Evolutionary conservation across 2,113 vertebrate species (phyloP).

Genomic region (Sebastes fasciatus): DNA sequence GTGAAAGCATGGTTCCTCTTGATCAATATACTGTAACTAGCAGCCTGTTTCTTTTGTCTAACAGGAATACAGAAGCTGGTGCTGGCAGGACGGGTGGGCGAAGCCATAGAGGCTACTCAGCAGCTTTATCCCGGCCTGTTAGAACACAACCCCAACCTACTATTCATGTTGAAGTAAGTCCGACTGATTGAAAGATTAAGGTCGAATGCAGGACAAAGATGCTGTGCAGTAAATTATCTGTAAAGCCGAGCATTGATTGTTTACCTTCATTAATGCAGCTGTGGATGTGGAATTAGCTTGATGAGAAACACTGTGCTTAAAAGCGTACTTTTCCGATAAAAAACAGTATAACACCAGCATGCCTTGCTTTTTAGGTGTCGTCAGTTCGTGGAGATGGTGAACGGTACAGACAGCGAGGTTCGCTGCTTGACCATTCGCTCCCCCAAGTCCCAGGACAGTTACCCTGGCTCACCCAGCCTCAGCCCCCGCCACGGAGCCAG

Average conservation of each 20-base stretch:
- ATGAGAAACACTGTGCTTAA: not conserved
- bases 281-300: not conserved
- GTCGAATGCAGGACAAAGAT: not conserved
- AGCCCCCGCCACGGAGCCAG: slow-evolving; percentile 92
- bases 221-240: not conserved
- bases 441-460: slow-evolving; percentile 97
- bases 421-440: slow-evolving; percentile 93
- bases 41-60: slow-evolving; percentile 49
- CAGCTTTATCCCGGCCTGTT: slow-evolving; percentile 95
- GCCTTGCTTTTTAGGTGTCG: slow-evolving; percentile 87
- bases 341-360: not conserved
- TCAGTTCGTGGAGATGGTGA: slow-evolving; percentile 99
- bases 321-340: no score
- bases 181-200: not conserved
- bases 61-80: slow-evolving; percentile 98
- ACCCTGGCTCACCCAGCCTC: slow-evolving; percentile 92
- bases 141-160: slow-evolving; percentile 97
- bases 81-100: slow-evolving; percentile 95
- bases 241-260: not conserved
- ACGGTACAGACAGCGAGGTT: slow-evolving; percentile 97
- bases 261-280: not conserved
- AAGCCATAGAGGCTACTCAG: slow-evolving; percentile 97
- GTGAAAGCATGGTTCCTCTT: not conserved
- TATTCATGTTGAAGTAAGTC: slow-evolving; percentile 99
- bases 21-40: slow-evolving; percentile 6